Evolutionary conservation across 2,113 vertebrate species (phyloP).

Genomic region (Erythrocercus mccallii): DNA sequence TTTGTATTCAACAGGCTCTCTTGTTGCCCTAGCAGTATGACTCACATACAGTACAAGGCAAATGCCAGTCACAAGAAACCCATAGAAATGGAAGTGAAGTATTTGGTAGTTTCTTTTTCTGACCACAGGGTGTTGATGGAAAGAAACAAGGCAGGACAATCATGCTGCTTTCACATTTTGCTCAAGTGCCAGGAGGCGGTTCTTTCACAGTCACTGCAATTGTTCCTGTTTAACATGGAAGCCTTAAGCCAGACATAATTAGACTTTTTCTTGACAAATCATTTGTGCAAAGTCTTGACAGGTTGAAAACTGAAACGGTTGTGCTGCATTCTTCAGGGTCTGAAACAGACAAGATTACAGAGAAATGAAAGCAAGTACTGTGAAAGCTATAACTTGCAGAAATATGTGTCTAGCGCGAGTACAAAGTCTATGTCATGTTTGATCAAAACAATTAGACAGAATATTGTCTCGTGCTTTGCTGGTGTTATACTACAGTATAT

Average conservation of each 20-base stretch:
- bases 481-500: conserved; percentile 26
- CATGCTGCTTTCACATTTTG: neutral
- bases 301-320: conserved; percentile 53
- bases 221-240: conserved; percentile 44
- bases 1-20: conserved; percentile 26
- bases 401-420: neutral
- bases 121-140: conserved; percentile 32
- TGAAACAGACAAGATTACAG: conserved; percentile 56
- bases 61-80: conserved; percentile 45
- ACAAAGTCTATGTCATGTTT: conserved; percentile 41
- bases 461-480: conserved; percentile 9
- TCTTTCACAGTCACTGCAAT: conserved; percentile 28
- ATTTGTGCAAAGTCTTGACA: conserved; percentile 57
- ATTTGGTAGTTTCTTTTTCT: conserved; percentile 39
- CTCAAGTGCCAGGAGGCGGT: conserved; percentile 5
- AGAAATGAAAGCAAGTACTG: conserved; percentile 47
- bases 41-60: neutral
- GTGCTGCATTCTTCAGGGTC: conserved; percentile 42
- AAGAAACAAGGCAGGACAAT: conserved; percentile 46
- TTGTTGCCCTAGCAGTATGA: neutral
- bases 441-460: conserved; percentile 45
- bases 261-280: conserved; percentile 63
- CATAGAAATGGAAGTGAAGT: conserved; percentile 40
- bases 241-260: conserved; percentile 50
- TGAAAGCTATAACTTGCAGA: conserved; percentile 45